phyloP scores from a whole-genome alignment of 2,797 vertebrate genomes.

The Oreochromis grahami region DNA sequence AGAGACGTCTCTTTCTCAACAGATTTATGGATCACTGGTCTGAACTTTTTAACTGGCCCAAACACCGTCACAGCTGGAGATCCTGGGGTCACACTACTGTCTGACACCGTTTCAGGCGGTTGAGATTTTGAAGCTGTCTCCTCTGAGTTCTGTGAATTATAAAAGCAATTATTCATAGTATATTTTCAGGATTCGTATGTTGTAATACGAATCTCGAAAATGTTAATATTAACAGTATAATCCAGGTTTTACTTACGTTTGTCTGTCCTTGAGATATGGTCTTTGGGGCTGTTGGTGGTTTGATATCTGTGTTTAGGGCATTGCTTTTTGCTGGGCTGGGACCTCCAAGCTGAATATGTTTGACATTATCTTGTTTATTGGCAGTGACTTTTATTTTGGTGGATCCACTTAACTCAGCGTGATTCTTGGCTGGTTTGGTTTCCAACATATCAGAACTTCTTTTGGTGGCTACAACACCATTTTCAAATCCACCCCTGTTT shows the following conservation, averaged over 20 bases:
- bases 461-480: conserved; percentile 15
- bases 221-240: not conserved
- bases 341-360: conserved; percentile 13
- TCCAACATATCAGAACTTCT: conserved; percentile 28
- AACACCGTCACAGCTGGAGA: conserved; percentile 78
- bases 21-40: conserved; percentile 81
- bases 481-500: conserved; percentile 20
- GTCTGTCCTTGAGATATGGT: not conserved
- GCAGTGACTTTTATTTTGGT: conserved; percentile 8
- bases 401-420: conserved; percentile 7
- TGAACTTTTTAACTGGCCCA: conserved; percentile 90
- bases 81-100: conserved; percentile 17
- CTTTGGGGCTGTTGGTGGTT: conserved; percentile 28
- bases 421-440: conserved; percentile 25
- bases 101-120: conserved; percentile 8
- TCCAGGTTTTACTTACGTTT: conserved; percentile 30
- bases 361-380: conserved; percentile 9
- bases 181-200: not conserved
- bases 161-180: not conserved
- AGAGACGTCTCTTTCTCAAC: conserved; percentile 83
- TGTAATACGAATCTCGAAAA: not conserved
- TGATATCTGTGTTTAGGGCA: conserved; percentile 14
- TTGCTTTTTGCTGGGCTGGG: conserved; percentile 2
- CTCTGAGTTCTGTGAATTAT: conserved; percentile 11
- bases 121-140: conserved; percentile 38